Conservation (phyloP, 2,888 invertebrate genomes). For the Tetramorium bicarinatum region DNA sequence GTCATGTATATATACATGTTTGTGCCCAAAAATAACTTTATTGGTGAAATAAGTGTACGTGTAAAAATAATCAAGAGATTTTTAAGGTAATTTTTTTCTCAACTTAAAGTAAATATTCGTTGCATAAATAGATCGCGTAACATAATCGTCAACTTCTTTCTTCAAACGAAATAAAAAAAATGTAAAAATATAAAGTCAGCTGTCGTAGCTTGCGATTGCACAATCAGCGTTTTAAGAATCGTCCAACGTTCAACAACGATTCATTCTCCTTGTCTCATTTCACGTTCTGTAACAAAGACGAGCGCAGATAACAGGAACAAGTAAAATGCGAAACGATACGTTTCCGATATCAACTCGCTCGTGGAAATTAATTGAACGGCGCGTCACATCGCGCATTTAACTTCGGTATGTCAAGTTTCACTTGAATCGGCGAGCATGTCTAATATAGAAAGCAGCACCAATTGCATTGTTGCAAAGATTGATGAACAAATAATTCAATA, state of each 20-base stretch:
- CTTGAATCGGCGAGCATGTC: not conserved
- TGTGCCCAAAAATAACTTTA: not conserved
- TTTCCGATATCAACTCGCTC: conserved; percentile 21
- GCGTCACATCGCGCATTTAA: conserved; percentile 3
- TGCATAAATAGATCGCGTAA: not conserved
- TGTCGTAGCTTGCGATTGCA: not conserved
- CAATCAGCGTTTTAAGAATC: conserved; percentile 31
- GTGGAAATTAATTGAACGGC: conserved; percentile 39
- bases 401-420: not conserved
- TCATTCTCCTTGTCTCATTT: conserved; percentile 8
- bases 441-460: not conserved
- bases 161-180: not conserved
- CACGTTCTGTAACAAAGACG: conserved; percentile 13
- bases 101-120: conserved; percentile 10
- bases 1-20: too few relatives aligned
- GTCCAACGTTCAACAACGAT: not conserved
- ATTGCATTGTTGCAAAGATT: not conserved
- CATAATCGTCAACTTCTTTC: not conserved
- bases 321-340: conserved; percentile 30
- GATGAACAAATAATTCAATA: not conserved
- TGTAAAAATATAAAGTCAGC: conserved; percentile 22
- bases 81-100: not conserved
- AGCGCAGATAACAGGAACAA: not conserved
- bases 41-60: not conserved
- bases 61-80: not conserved